Percentiles rank a stretch among this genome's conserved stretches.
Evolutionary conservation across 2,888 invertebrate species (phyloP).

Genomic region (Augiades crinisus): DNA sequence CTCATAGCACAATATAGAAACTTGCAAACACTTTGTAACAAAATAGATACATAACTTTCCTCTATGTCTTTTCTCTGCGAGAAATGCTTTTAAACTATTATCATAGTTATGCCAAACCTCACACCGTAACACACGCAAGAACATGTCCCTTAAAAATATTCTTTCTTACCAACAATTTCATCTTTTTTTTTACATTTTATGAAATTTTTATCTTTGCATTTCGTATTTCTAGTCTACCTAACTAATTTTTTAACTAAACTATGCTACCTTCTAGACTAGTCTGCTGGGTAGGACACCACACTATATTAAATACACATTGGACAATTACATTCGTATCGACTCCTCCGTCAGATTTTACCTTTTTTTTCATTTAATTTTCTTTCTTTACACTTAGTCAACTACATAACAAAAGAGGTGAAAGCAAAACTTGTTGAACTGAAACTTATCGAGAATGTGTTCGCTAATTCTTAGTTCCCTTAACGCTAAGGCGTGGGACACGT

Average conservation of each 20-base stretch:
- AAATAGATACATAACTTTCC: constrained; percentile 80
- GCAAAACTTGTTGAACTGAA: constrained; percentile 77
- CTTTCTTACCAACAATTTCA: constrained; percentile 84
- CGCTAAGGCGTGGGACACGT: constrained; percentile 47
- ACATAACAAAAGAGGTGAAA: constrained; percentile 81
- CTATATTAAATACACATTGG: constrained; percentile 80
- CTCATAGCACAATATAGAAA: constrained; percentile 82
- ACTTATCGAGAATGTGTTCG: constrained; percentile 74
- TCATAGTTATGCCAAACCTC: constrained; percentile 80
- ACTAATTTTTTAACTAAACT: constrained; percentile 81
- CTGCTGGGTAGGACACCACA: constrained; percentile 80
- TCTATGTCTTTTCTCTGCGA: constrained; percentile 74
- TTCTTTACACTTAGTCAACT: constrained; percentile 78
- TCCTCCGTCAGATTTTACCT: constrained; percentile 55
- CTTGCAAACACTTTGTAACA: constrained; percentile 82
- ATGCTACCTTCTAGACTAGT: constrained; percentile 82
- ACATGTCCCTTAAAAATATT: constrained; percentile 84
- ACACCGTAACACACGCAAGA: constrained; percentile 79
- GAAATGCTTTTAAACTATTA: constrained; percentile 73
- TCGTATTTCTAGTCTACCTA: constrained; percentile 81
- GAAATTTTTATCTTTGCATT: constrained; percentile 81
- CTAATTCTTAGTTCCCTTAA: constrained; percentile 62
- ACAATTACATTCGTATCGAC: constrained; percentile 78
- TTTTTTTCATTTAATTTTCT: constrained; percentile 72
- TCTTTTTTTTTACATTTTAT: constrained; percentile 82